Conservation (phyloP, 2,797 vertebrate genomes). For the Malurus splendens region DNA sequence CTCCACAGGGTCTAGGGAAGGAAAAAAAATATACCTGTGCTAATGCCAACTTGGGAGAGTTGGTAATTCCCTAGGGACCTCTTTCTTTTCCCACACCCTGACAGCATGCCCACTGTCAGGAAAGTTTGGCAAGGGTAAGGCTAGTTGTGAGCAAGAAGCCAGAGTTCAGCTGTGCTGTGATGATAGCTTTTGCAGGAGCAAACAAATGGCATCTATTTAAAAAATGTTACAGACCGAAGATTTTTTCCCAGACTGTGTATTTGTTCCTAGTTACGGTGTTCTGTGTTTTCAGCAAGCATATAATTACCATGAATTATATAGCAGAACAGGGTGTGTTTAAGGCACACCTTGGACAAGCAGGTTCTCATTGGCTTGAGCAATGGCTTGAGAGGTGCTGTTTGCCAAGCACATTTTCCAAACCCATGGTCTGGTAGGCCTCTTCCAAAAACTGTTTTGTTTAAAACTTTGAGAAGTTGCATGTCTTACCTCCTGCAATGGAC, state of each 20-base stretch:
- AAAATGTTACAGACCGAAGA: background rate
- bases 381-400: constrained; percentile 4
- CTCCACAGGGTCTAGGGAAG: background rate
- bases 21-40: background rate
- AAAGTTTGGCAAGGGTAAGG: background rate
- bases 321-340: constrained; percentile 63
- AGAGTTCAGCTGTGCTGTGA: background rate
- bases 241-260: background rate
- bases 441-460: background rate
- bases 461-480: background rate
- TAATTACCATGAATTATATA: constrained; percentile 65
- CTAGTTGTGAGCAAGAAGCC: background rate
- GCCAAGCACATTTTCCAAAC: constrained; percentile 29
- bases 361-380: constrained; percentile 63
- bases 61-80: background rate
- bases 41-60: background rate
- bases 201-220: background rate
- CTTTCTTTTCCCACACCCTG: background rate
- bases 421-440: background rate
- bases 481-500: background rate
- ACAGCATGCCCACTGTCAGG: background rate
- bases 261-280: constrained; percentile 31
- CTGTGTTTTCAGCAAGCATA: constrained; percentile 23
- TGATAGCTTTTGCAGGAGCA: background rate
- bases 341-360: constrained; percentile 63